Percentiles rank a stretch among this genome's conserved stretches.
Conservation (phyloP, 92 coral and sea anemone species). For the Bergia puertoricense region DNA sequence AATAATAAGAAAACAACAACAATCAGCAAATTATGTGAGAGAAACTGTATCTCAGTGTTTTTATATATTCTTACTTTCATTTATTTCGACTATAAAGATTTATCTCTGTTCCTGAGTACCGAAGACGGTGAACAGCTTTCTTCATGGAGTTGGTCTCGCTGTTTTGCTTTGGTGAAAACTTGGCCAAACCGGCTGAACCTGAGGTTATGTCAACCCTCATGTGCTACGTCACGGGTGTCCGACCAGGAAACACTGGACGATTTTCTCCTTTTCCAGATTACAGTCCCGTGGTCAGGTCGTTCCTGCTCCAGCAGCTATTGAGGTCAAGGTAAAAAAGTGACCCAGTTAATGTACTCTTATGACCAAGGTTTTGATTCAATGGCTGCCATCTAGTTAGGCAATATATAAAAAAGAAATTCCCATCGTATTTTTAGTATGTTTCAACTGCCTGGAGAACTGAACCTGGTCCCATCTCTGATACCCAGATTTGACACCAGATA, state of each 20-base stretch:
- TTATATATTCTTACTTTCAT: background rate
- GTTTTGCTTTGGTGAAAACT: conserved; percentile 73
- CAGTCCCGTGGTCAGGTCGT: conserved; percentile 88
- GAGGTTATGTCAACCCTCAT: conserved; percentile 78
- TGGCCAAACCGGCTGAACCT: conserved; percentile 45
- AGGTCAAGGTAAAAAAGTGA: conserved; percentile 57
- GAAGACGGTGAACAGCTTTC: conserved; percentile 78
- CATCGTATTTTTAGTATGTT: too few relatives aligned
- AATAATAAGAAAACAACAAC: too few relatives aligned
- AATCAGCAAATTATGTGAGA: background rate
- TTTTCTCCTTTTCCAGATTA: conserved; percentile 83
- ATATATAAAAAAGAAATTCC: too few relatives aligned
- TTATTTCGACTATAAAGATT: conserved; percentile 30
- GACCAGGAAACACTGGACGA: conserved; percentile 47
- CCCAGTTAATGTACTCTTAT: background rate
- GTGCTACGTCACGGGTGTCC: conserved; percentile 66
- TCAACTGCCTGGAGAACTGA: too few relatives aligned
- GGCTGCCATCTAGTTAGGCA: background rate
- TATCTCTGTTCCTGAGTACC: conserved; percentile 51
- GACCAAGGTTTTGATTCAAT: background rate
- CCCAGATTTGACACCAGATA: too few relatives aligned
- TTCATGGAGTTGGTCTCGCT: conserved; percentile 87
- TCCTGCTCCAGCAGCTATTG: conserved; percentile 82
- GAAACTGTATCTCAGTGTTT: too few relatives aligned
- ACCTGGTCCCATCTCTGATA: background rate